Conservation (phyloP, 2,888 invertebrate genomes). For the Hypsopygia costalis region DNA sequence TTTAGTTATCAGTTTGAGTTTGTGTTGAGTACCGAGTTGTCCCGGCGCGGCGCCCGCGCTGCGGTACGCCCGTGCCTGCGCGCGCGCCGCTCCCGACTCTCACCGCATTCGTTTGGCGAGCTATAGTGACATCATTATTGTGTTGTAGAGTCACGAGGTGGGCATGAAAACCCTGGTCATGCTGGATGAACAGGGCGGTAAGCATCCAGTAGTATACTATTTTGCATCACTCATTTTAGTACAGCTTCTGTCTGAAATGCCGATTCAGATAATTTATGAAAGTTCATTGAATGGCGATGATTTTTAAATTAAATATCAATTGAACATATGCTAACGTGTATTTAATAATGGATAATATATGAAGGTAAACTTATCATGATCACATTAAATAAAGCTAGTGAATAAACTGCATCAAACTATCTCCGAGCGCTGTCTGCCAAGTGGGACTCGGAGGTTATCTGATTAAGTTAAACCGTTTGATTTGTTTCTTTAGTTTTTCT, state of each 20-base stretch:
- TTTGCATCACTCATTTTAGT: slow-evolving; percentile 76
- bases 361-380: slow-evolving; percentile 69
- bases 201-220: slow-evolving; percentile 85
- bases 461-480: slow-evolving; percentile 48
- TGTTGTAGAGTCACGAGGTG: slow-evolving; percentile 99
- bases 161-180: slow-evolving; percentile 99
- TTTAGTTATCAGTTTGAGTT: slow-evolving; percentile 68
- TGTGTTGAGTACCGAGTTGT: slow-evolving; percentile 60
- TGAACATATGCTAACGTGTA: slow-evolving; percentile 68
- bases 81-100: slow-evolving; percentile 51
- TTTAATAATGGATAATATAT: slow-evolving; percentile 63
- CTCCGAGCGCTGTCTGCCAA: slow-evolving; percentile 41
- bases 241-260: slow-evolving; percentile 75
- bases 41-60: slow-evolving; percentile 43
- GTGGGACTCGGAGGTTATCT: slow-evolving; percentile 50
- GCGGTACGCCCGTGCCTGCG: slow-evolving; percentile 24
- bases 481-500: slow-evolving; percentile 66
- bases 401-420: slow-evolving; percentile 50
- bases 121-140: slow-evolving; percentile 82
- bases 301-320: slow-evolving; percentile 51
- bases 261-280: slow-evolving; percentile 66
- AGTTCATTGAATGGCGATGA: slow-evolving; percentile 66
- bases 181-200: slow-evolving; percentile 99
- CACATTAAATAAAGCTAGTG: slow-evolving; percentile 56
- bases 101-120: slow-evolving; percentile 73